phyloP scores from a whole-genome alignment of 2,888 invertebrate species.

The Microplitis manilae region DNA sequence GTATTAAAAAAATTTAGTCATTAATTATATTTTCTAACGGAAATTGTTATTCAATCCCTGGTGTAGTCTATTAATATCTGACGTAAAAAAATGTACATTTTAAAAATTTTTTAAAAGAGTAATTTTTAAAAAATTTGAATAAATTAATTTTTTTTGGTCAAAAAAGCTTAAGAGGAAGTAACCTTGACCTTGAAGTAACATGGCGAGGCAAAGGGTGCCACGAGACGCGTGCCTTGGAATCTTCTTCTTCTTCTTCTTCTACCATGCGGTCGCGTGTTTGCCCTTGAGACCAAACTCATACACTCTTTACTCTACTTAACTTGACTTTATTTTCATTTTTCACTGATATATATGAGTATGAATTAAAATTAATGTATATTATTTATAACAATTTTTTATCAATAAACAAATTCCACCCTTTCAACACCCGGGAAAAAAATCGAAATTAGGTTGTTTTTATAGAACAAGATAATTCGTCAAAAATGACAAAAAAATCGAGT shows the following conservation, averaged over 20 bases:
- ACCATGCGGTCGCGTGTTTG: constrained; percentile 39
- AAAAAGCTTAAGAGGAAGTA: constrained; percentile 17
- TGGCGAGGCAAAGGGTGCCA: constrained; percentile 17
- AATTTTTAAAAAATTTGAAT: neutral
- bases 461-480: too few relatives aligned
- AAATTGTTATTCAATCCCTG: too few relatives aligned
- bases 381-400: too few relatives aligned
- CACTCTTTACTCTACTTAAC: constrained; percentile 19
- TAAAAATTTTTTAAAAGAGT: neutral
- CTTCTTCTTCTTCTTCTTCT: constrained; percentile 16
- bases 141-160: constrained; percentile 10
- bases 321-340: neutral
- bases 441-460: too few relatives aligned
- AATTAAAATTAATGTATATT: neutral
- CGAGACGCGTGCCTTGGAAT: constrained; percentile 41
- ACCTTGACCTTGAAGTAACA: constrained; percentile 29
- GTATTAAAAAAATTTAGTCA: too few relatives aligned
- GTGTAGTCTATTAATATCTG: too few relatives aligned
- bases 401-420: too few relatives aligned
- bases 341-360: neutral
- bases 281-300: constrained; percentile 35
- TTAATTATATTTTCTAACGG: too few relatives aligned
- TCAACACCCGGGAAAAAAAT: too few relatives aligned
- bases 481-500: too few relatives aligned
- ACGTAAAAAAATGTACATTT: too few relatives aligned